A percentile compares a stretch with the other conserved stretches of the same genome.
Evolutionary conservation across 1,140 invertebrate species (phyloP).

Genomic region (Pogonomyrmex californicus): DNA sequence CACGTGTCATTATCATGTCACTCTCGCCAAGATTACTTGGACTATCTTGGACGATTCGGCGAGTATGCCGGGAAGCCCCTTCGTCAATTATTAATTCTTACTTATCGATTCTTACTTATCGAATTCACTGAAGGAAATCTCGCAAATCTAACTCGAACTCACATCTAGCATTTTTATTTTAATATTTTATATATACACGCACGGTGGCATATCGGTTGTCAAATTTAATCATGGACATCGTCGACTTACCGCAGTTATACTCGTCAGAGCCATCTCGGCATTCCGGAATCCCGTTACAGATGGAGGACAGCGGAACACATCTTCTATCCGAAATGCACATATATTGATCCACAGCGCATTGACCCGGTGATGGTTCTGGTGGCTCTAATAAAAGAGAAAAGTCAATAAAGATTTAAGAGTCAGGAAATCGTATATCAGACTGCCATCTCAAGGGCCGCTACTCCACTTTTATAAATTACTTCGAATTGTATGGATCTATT

Average conservation of each 20-base stretch:
- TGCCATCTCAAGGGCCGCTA: not conserved
- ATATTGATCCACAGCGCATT: constrained; percentile 86
- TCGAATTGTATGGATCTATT: not conserved
- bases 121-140: not conserved
- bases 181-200: not conserved
- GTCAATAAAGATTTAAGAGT: not conserved
- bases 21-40: not conserved
- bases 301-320: constrained; percentile 86
- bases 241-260: constrained; percentile 88
- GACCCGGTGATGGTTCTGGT: constrained; percentile 63
- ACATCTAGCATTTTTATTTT: not conserved
- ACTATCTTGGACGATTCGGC: not conserved
- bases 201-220: not conserved
- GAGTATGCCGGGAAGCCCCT: not conserved
- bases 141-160: not conserved
- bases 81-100: constrained; percentile 19
- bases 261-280: constrained; percentile 94
- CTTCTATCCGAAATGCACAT: constrained; percentile 86
- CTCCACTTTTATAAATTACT: not conserved
- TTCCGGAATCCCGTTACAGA: constrained; percentile 90
- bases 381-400: not conserved
- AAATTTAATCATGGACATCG: not conserved
- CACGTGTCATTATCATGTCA: constrained; percentile 28
- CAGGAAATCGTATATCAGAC: not conserved
- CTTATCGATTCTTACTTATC: not conserved